These are phyloP conservation scores for Caenorhabditis sulstoni DNA, from an alignment of 2,888 invertebrate genomes.

Conservation along the genomic window DNA sequence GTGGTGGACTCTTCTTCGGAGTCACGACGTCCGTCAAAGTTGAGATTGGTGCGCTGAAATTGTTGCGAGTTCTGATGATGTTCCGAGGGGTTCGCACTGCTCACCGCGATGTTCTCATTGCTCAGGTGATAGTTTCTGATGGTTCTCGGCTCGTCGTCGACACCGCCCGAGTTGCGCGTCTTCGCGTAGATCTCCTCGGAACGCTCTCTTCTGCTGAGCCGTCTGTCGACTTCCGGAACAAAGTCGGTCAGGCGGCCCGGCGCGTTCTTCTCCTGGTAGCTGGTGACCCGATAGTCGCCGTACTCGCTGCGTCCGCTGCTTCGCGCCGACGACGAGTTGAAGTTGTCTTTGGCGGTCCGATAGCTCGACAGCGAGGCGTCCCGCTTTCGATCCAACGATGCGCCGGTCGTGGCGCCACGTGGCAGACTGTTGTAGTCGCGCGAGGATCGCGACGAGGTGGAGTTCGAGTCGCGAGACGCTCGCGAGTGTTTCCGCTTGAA, in stretches of 20 bases:
- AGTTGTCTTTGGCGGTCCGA: slow-evolving; percentile 54
- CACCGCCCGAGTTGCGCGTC: slow-evolving; percentile 12
- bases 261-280: slow-evolving; percentile 55
- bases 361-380: slow-evolving; percentile 55
- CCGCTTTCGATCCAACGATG: slow-evolving; percentile 36
- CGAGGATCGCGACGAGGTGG: slow-evolving; percentile 41
- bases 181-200: slow-evolving; percentile 46
- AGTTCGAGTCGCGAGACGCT: slow-evolving; percentile 49
- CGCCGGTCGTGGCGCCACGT: slow-evolving; percentile 38
- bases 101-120: slow-evolving; percentile 49
- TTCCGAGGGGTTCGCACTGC: neutral
- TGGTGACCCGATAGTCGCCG: slow-evolving; percentile 50
- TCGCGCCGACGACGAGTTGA: slow-evolving; percentile 44
- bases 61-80: neutral
- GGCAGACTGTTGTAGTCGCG: slow-evolving; percentile 68
- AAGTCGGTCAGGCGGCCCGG: slow-evolving; percentile 78
- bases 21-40: slow-evolving; percentile 48
- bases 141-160: slow-evolving; percentile 52
- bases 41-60: slow-evolving; percentile 49
- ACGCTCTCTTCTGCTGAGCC: slow-evolving; percentile 38
- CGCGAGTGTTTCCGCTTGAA: slow-evolving; percentile 65
- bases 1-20: slow-evolving; percentile 50
- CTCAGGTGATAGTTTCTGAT: slow-evolving; percentile 65
- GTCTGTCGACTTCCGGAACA: slow-evolving; percentile 75
- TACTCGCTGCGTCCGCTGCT: slow-evolving; percentile 54